Base-by-base conservation (phyloP, 2,888 invertebrate species). In the Drosophila nr. perissopoda region DNA sequence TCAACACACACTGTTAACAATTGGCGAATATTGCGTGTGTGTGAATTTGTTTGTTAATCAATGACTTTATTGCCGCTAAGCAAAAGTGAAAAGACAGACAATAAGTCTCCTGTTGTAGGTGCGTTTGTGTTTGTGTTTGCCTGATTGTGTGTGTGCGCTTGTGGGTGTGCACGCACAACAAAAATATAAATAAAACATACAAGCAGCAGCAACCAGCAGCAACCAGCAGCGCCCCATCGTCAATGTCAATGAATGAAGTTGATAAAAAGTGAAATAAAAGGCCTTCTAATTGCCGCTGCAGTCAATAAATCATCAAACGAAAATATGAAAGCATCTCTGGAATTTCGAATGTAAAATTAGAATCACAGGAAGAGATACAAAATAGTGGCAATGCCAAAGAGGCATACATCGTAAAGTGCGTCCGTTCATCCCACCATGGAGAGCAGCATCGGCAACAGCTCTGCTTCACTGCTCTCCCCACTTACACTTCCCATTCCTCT, bases 251-350 rank as follows among this genome's bases (percentile, higher is more conserved):
- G 84, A 82, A 74, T 72, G 80, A 79, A 88, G 88, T 87, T 87
- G 88, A 86, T 86, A 88, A 88, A 86, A 88, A 88, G 88, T 79
- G 87, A 81, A 77, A 77, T 87, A 89, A 88, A 88, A 89, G 87
- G 89, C 78, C 81, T 75, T 83, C 81, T 89, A 88, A 88, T 89
- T 84, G 81, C 87, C 76, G 77, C 81, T 83, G 84, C 83, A 89
- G 89, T 89, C 89, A 78, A 87, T 88, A 88, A 88, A 88, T 88
- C 89, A 87, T 87, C 86, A 89, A 89, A 89, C 84, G 81, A 79
- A 85, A 85, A 87, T 87, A 88, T 89, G 87, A 84, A 88, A 88
- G 76, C 67, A 87, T 89, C 87, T 83, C 70, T 74, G 84, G 89
- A 88, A 89, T 87, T 83, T 70, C 63, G 73, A 74, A 81, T 74